Evolutionary conservation across 2,888 invertebrate genomes (phyloP).

Genomic region (Melanophora roralis): DNA sequence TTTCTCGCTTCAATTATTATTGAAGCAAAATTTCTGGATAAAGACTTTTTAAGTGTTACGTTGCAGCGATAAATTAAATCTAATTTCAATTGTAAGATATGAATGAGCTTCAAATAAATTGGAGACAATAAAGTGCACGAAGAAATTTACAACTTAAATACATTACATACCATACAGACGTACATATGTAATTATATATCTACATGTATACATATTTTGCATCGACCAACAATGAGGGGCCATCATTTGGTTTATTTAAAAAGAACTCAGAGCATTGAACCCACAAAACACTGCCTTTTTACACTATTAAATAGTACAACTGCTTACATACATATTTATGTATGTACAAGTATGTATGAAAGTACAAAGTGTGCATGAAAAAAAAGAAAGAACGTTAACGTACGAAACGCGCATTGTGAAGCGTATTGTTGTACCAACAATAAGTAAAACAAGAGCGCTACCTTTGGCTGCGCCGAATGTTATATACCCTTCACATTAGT

Average conservation of each 20-base stretch:
- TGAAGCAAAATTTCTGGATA: constrained; percentile 27
- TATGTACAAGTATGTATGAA: too few relatives aligned
- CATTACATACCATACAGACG: constrained; percentile 12
- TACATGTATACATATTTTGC: constrained; percentile 16
- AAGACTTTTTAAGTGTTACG: constrained; percentile 38
- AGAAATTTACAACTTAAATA: neutral
- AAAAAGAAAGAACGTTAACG: neutral
- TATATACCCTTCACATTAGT: too few relatives aligned
- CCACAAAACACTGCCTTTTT: constrained; percentile 40
- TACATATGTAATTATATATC: neutral
- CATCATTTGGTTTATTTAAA: constrained; percentile 43
- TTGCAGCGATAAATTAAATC: constrained; percentile 51
- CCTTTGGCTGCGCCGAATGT: too few relatives aligned
- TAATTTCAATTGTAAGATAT: constrained; percentile 49
- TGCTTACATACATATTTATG: too few relatives aligned
- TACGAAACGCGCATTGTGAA: neutral
- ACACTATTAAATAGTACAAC: constrained; percentile 30
- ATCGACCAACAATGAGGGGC: constrained; percentile 43
- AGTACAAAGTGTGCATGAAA: constrained; percentile 12
- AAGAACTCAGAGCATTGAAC: constrained; percentile 53
- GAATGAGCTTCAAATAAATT: constrained; percentile 45
- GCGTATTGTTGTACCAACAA: constrained; percentile 8
- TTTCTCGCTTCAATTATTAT: neutral
- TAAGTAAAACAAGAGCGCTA: neutral
- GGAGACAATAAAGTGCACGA: constrained; percentile 37